Evolutionary conservation across 1,140 invertebrate genomes (phyloP).

Genomic region (Cydia pomonella): DNA sequence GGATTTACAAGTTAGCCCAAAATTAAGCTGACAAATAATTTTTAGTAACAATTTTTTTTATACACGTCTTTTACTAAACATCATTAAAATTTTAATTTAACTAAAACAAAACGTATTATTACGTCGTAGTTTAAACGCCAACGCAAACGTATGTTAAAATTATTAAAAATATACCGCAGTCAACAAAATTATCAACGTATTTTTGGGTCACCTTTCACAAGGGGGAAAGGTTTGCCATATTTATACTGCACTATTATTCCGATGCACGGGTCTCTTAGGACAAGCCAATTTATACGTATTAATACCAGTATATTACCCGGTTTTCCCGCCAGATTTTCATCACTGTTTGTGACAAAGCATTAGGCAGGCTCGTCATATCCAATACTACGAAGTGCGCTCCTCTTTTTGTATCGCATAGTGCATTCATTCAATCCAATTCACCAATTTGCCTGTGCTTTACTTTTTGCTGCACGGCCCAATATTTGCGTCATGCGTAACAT

Average conservation of each 20-base stretch:
- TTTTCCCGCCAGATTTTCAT: constrained; percentile 6
- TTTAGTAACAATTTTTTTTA: no score
- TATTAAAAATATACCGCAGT: no score
- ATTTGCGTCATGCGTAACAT: constrained; percentile 14
- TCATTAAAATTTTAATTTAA: no score
- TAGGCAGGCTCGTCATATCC: constrained; percentile 16
- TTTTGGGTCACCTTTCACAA: no score
- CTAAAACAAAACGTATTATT: no score
- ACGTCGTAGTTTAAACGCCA: no score
- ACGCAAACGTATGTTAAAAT: no score
- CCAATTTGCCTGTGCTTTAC: not conserved
- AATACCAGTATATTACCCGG: not conserved
- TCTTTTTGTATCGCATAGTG: constrained; percentile 14
- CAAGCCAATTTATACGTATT: not conserved
- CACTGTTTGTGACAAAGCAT: constrained; percentile 11
- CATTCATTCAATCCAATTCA: constrained; percentile 16
- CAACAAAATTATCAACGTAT: no score
- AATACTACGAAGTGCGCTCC: not conserved
- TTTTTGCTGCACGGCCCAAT: constrained; percentile 2
- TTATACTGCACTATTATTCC: not conserved
- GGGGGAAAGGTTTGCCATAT: no score
- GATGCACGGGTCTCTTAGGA: not conserved
- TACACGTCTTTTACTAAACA: no score
- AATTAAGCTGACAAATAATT: no score
- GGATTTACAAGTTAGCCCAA: no score